phyloP scores from a whole-genome alignment of 2,113 vertebrate species.

The Pterocles burchelli region DNA sequence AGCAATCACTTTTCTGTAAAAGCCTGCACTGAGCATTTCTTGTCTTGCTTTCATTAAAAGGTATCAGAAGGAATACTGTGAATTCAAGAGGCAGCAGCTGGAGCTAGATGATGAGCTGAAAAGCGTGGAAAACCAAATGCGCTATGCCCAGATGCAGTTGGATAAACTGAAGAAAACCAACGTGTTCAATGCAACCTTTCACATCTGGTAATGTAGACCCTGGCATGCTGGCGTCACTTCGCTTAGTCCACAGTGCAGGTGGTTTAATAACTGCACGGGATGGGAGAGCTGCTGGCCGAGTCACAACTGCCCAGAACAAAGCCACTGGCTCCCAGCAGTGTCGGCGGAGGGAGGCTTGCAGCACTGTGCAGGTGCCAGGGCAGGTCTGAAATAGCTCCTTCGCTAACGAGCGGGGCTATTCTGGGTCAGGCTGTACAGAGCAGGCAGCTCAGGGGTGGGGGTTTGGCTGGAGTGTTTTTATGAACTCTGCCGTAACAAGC shows the following conservation, averaged over 20 bases:
- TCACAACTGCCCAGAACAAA: background rate
- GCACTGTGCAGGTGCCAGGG: accelerated
- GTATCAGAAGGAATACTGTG: slow-evolving; percentile 97
- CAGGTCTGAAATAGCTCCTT: background rate
- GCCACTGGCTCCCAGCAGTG: accelerated
- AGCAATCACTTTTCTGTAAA: background rate
- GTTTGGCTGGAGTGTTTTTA: accelerated
- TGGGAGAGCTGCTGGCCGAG: too few species aligned
- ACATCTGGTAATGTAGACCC: slow-evolving; percentile 85
- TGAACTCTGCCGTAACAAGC: background rate
- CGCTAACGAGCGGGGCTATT: accelerated
- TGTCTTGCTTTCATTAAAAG: slow-evolving; percentile 64
- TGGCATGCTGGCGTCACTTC: accelerated
- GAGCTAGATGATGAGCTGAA: slow-evolving; percentile 97
- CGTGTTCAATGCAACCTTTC: slow-evolving; percentile 97
- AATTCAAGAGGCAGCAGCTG: slow-evolving; percentile 96
- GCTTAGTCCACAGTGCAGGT: background rate
- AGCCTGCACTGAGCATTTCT: background rate
- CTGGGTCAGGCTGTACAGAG: too few species aligned
- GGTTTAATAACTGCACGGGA: accelerated
- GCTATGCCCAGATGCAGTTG: slow-evolving; percentile 93
- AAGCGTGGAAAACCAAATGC: slow-evolving; percentile 98
- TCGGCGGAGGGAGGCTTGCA: background rate
- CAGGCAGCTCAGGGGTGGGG: background rate
- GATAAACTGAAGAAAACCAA: slow-evolving; percentile 98